A percentile compares a stretch with the other conserved stretches of the same genome.
Evolutionary conservation across 2,113 vertebrate genomes (phyloP).

Genomic region (Dermatemys mawii): DNA sequence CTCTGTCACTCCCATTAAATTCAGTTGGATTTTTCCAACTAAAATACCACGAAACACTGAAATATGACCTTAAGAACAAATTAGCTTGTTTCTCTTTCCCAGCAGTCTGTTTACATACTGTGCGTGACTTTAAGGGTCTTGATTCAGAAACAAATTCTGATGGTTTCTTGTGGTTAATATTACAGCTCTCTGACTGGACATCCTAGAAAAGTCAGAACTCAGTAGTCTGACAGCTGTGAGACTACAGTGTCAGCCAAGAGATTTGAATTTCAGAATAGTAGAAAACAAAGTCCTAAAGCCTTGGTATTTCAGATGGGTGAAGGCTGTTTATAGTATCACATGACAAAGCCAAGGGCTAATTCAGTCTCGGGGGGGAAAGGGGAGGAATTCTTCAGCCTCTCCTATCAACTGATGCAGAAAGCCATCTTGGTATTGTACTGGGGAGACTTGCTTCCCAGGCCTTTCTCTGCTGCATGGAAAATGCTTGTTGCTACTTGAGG

Average conservation of each 20-base stretch:
- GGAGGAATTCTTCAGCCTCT: slow-evolving; percentile 7
- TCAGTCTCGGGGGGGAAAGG: slow-evolving; percentile 5
- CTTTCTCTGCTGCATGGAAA: not conserved
- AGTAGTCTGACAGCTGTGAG: not conserved
- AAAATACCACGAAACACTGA: fast-evolving
- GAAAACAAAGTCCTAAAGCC: not conserved
- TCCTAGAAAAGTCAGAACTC: not conserved
- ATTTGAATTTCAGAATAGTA: slow-evolving; percentile 1
- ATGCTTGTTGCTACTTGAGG: not conserved
- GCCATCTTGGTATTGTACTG: not conserved
- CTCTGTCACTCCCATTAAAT: not conserved
- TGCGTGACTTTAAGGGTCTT: not conserved
- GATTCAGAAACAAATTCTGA: not conserved
- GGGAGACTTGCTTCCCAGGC: not conserved
- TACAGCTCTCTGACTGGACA: not conserved
- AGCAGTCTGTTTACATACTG: not conserved
- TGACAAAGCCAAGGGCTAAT: not conserved
- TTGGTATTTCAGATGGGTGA: slow-evolving; percentile 18
- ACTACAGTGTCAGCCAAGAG: not conserved
- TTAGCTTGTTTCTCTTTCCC: not conserved
- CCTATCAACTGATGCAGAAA: not conserved
- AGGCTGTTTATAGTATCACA: not conserved
- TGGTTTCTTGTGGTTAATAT: not conserved
- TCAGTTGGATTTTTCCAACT: not conserved
- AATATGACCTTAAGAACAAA: not conserved